These are phyloP conservation scores for Paramormyrops hopkinsi DNA, from an alignment of 2,797 vertebrate genomes.

Conservation along the genomic window DNA sequence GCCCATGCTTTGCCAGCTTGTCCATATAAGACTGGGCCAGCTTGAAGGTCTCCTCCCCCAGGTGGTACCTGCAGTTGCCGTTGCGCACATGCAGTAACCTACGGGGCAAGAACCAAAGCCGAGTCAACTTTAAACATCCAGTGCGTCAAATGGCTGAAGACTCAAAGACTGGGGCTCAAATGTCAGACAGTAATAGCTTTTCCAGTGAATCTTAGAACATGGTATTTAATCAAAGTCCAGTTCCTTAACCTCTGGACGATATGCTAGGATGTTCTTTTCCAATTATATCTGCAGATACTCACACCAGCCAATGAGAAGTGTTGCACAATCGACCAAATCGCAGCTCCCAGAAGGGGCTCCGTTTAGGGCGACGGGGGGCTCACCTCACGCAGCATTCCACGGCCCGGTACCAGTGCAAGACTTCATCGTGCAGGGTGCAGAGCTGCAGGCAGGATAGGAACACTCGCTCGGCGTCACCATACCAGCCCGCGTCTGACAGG, in stretches of 20 bases:
- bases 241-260: background rate
- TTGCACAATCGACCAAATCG: background rate
- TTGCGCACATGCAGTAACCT: slow-evolving; percentile 96
- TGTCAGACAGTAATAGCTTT: background rate
- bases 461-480: slow-evolving; percentile 95
- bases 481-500: slow-evolving; percentile 96
- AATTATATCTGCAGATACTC: background rate
- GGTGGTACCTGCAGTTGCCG: slow-evolving; percentile 95
- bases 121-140: background rate
- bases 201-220: background rate
- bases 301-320: background rate
- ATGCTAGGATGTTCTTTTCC: background rate
- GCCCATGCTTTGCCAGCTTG: slow-evolving; percentile 89
- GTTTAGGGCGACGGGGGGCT: slow-evolving; percentile 18
- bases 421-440: slow-evolving; percentile 90
- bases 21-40: slow-evolving; percentile 96
- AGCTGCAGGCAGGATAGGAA: slow-evolving; percentile 96
- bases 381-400: slow-evolving; percentile 97
- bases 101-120: slow-evolving; percentile 18
- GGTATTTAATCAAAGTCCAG: background rate
- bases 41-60: slow-evolving; percentile 97
- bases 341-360: background rate
- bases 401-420: slow-evolving; percentile 91
- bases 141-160: background rate
- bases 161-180: background rate